A percentile compares a stretch with the other conserved stretches of the same genome.
Conservation (phyloP, 1,140 invertebrate genomes). For the Pachypeltis micranthus region DNA sequence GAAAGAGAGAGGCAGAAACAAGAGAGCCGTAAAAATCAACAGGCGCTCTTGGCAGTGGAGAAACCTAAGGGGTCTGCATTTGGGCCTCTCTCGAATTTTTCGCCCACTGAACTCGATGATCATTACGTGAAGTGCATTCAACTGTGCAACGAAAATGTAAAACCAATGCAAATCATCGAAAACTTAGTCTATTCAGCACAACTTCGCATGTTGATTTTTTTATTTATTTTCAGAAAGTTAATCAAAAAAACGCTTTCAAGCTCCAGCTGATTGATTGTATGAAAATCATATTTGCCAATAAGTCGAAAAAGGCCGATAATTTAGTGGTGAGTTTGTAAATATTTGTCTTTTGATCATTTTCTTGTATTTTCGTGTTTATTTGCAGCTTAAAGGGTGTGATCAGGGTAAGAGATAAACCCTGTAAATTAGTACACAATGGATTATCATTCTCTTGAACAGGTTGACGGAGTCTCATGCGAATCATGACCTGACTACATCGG, state of each 20-base stretch:
- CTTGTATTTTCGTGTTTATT: no score
- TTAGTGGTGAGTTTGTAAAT: slow-evolving; percentile 41
- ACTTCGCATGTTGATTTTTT: slow-evolving; percentile 13
- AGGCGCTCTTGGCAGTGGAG: background rate
- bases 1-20: background rate
- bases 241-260: slow-evolving; percentile 70
- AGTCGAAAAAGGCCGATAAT: slow-evolving; percentile 52
- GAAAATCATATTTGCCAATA: slow-evolving; percentile 52
- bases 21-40: background rate
- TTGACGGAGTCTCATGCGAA: no score
- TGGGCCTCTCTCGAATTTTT: background rate
- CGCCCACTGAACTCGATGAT: slow-evolving; percentile 7
- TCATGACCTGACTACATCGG: no score
- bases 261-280: slow-evolving; percentile 73
- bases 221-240: slow-evolving; percentile 55
- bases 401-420: no score
- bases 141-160: slow-evolving; percentile 19
- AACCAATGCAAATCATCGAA: background rate
- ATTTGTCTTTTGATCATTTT: no score
- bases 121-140: slow-evolving; percentile 17
- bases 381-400: no score
- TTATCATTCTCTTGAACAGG: no score
- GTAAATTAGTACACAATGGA: no score
- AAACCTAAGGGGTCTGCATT: background rate
- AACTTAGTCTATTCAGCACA: background rate